phyloP scores from a whole-genome alignment of 2,113 vertebrate genomes.

The Boleophthalmus pectinirostris region DNA sequence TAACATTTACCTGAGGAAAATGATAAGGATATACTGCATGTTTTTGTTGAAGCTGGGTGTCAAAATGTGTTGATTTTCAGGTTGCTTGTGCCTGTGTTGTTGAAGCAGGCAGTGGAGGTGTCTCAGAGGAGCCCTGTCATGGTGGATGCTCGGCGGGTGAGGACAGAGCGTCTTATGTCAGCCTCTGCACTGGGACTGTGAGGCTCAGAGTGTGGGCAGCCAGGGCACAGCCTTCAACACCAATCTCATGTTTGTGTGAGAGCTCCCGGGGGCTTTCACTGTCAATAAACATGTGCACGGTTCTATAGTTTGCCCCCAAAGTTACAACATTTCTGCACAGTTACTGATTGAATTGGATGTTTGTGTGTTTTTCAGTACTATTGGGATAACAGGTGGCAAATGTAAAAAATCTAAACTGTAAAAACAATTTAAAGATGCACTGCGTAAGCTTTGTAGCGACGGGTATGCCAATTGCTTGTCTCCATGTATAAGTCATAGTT shows the following conservation, averaged over 20 bases:
- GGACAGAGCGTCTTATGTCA: constrained; percentile 51
- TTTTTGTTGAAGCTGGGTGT: neutral
- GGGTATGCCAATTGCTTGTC: no score
- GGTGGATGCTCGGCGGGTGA: constrained; percentile 23
- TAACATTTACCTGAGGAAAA: neutral
- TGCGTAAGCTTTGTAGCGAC: no score
- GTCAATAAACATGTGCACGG: neutral
- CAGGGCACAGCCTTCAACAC: constrained; percentile 52
- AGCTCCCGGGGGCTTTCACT: constrained; percentile 17
- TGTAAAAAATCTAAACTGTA: no score
- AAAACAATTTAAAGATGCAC: no score
- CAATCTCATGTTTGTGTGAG: constrained; percentile 34
- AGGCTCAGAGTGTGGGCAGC: constrained; percentile 39
- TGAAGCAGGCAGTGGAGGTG: constrained; percentile 12
- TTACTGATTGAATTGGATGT: neutral
- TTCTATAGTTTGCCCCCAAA: neutral
- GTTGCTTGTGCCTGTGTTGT: neutral
- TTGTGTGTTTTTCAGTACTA: neutral
- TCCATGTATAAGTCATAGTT: no score
- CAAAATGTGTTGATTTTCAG: constrained; percentile 13
- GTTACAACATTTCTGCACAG: neutral
- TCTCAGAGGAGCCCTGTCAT: constrained; percentile 47
- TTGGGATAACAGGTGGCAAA: no score
- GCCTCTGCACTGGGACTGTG: constrained; percentile 35
- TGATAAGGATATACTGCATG: constrained; percentile 14